Conservation (phyloP, 2,797 vertebrate species). For the Melanotaenia trifasciata region DNA sequence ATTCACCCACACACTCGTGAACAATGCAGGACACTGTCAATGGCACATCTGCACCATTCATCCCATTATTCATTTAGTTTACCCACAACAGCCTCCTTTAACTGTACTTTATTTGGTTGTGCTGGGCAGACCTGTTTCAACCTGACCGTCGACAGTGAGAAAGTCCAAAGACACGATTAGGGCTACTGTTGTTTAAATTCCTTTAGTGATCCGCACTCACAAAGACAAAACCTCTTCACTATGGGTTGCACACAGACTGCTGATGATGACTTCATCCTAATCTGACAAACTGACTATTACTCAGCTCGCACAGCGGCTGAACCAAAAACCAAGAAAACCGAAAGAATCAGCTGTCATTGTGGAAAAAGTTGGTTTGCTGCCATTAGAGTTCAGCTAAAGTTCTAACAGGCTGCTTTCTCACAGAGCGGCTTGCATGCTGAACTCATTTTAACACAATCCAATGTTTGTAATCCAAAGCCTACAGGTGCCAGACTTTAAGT, state of each 20-base stretch:
- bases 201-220: conserved; percentile 6
- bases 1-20: conserved; percentile 35
- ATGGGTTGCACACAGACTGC: conserved; percentile 7
- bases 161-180: conserved; percentile 25
- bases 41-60: conserved; percentile 70
- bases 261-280: conserved; percentile 16
- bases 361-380: background rate
- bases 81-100: conserved; percentile 5
- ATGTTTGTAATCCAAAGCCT: background rate
- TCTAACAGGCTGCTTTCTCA: background rate
- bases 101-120: conserved; percentile 6
- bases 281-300: conserved; percentile 27
- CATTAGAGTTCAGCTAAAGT: background rate
- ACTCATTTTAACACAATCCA: background rate
- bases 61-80: conserved; percentile 26
- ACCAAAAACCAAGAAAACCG: conserved; percentile 15
- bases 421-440: background rate
- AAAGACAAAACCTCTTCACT: conserved; percentile 13
- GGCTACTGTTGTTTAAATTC: conserved; percentile 5
- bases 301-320: conserved; percentile 13
- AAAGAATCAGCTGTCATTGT: background rate
- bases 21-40: conserved; percentile 32
- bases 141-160: conserved; percentile 36
- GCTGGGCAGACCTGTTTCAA: conserved; percentile 43
- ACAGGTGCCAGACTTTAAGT: background rate